Evolutionary conservation across 1,140 invertebrate species (phyloP).

Genomic region (Hyles vespertilio): DNA sequence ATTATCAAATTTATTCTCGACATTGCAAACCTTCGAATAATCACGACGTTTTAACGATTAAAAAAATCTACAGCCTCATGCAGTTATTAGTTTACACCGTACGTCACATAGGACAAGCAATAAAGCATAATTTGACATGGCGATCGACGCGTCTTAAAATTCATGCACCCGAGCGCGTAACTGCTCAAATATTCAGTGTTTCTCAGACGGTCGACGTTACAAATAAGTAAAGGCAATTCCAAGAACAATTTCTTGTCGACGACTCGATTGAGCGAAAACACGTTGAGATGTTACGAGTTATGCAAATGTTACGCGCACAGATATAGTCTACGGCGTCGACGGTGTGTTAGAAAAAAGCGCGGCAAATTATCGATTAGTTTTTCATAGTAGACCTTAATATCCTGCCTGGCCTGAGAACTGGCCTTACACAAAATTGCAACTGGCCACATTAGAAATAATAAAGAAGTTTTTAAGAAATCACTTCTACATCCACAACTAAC

Average conservation of each 20-base stretch:
- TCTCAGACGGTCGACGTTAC: constrained; percentile 34
- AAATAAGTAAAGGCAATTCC: constrained; percentile 36
- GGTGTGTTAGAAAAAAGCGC: no score
- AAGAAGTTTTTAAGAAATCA: no score
- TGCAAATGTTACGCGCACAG: constrained; percentile 19
- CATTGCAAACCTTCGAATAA: no score
- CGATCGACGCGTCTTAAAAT: constrained; percentile 8
- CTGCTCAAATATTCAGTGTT: constrained; percentile 41
- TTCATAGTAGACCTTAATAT: no score
- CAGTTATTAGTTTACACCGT: background rate
- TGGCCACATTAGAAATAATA: no score
- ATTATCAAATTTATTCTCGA: no score
- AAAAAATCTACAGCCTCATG: background rate
- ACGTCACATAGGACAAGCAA: constrained; percentile 1
- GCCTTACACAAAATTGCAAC: no score
- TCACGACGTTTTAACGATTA: no score
- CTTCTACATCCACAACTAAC: no score
- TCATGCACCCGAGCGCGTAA: constrained; percentile 9
- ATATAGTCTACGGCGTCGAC: no score
- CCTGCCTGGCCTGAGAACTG: no score
- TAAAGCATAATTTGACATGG: constrained; percentile 7
- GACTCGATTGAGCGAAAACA: constrained; percentile 42
- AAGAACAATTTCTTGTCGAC: constrained; percentile 45
- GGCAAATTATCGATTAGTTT: no score
- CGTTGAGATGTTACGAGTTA: constrained; percentile 19